Conservation (phyloP, 2,113 vertebrate genomes). For the Mesoclemmys tuberculata region DNA sequence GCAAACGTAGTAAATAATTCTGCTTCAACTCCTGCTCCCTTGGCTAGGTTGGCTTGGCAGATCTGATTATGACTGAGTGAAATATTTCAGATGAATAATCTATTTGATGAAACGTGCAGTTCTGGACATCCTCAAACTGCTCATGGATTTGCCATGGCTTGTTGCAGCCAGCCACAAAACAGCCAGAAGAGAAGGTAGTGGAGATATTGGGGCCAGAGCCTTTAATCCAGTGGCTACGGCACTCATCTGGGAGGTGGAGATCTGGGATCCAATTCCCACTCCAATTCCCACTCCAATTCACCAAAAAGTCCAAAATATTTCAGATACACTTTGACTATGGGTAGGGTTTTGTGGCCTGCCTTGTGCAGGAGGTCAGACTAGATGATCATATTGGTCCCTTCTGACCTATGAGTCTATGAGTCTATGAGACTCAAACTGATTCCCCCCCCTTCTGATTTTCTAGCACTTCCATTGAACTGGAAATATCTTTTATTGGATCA, state of each 20-base stretch:
- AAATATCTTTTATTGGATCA: not conserved
- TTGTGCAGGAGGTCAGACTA: no score
- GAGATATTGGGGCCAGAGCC: no score
- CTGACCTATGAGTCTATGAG: no score
- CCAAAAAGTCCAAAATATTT: not conserved
- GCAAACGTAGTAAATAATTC: no score
- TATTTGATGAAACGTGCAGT: no score
- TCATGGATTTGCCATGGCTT: not conserved
- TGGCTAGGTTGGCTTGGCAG: no score
- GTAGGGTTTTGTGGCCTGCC: no score
- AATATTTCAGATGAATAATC: no score
- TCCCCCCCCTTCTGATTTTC: accelerated
- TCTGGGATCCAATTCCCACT: not conserved
- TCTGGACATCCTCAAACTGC: not conserved
- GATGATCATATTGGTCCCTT: no score
- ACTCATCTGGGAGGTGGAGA: not conserved
- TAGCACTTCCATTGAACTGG: not conserved
- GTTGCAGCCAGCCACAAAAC: not conserved
- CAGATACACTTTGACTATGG: not conserved
- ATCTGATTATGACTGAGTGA: no score
- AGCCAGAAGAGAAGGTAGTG: not conserved
- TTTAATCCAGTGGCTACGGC: not conserved
- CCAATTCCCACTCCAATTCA: not conserved
- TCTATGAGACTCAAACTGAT: no score
- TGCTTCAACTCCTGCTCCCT: no score